Base-by-base conservation (phyloP, 2,113 vertebrate genomes). In the Verasper variegatus region DNA sequence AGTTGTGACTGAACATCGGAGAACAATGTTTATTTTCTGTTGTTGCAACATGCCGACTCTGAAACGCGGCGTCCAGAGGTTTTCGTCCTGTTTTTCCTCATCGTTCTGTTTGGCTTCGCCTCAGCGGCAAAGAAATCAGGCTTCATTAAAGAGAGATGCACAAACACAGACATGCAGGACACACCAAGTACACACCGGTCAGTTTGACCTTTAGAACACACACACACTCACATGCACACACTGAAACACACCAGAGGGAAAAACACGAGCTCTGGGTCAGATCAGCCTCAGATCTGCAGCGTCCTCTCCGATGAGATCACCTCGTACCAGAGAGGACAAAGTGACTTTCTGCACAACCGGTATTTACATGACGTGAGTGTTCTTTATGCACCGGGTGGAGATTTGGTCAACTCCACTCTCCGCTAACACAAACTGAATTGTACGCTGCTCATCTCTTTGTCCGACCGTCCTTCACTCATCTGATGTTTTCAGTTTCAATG, bases 71-170 rank as follows among this genome's bases (percentile, higher is more conserved):
- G 14, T 4, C 51, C 51, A 13, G n/a, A 47, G 2, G 4, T 31
- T 12, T 13, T 47, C 11, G 14, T 47, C 17, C 51, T n/a, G 51
- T n/a, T 27, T 72, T 49, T 61, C 37, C 0, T 18, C 61, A 54
- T 58, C 0, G 0, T 40, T 21, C 4, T 18, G 54, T 3, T 1
- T 3, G 40, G 67, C 63, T 76, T 65, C 26, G 63, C 62, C 59
- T 74, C 73, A 66, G 4, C 68, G 10, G 49, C 54, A 12, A 15
- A 65, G 52, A 71, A 81, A 74, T 51, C 27, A 57, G 61, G 31
- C 27, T 74, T 74, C 18, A 24, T 59, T 47, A 70, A 57, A 54
- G n/a, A 14, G 20, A 64, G 21, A 20, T 24, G 31, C 20, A 3
- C 49, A 70, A 54, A 56, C 57, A 2, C 24, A 31, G 1, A 45